These are phyloP conservation scores for Rallus crepitans DNA, from an alignment of 2,797 vertebrate genomes.

Conservation along the genomic window DNA sequence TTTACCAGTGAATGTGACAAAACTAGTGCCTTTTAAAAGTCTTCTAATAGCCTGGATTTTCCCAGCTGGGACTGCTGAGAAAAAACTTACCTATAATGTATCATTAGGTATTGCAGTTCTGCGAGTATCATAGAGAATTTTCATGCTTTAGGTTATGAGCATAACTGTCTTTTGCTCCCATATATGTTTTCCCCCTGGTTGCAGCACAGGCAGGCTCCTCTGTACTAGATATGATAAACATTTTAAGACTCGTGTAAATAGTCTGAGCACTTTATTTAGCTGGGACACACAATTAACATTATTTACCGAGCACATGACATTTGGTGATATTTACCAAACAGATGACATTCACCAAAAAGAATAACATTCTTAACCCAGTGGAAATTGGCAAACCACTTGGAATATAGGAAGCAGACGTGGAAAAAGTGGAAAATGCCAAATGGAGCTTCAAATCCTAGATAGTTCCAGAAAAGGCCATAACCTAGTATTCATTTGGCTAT, in stretches of 20 bases:
- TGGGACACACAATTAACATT: background rate
- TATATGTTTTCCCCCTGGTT: background rate
- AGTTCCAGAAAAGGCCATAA: background rate
- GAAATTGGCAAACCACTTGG: background rate
- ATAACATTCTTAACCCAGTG: background rate
- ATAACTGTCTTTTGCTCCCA: background rate
- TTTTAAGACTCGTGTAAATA: conserved; percentile 15
- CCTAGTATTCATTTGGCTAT: background rate
- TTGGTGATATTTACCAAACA: conserved; percentile 51
- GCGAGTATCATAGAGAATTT: background rate
- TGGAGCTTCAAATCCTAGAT: background rate
- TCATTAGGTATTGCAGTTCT: background rate
- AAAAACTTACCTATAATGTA: background rate
- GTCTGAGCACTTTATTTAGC: conserved; percentile 13
- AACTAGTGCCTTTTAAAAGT: background rate
- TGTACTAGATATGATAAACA: background rate
- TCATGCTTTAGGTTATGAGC: background rate
- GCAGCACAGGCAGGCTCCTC: background rate
- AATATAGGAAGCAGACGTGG: background rate
- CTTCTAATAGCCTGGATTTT: background rate
- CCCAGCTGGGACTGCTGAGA: background rate
- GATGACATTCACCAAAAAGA: background rate
- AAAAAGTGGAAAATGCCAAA: background rate
- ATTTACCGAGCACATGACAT: conserved; percentile 2
- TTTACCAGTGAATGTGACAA: background rate